Base-by-base conservation (phyloP, 2,888 invertebrate species). In the Zygothrica quintamaculata region DNA sequence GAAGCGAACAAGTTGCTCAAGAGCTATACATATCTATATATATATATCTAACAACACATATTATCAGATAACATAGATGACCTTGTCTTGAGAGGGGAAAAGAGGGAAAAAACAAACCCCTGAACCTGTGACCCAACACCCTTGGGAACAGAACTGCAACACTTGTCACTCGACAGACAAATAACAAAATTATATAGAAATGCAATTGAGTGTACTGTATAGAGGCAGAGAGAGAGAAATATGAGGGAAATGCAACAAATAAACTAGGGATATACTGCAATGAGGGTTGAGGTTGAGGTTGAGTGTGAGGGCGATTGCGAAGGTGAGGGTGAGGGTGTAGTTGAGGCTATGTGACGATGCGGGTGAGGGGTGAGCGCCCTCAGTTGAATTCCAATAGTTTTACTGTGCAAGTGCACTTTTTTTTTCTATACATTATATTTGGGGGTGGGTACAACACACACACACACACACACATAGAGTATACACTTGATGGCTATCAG, bases 171-270 rank as follows among this genome's bases (percentile, higher is more conserved):
- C 59, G 68, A 64, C 88, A 74, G 76, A 51, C 74, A 88, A 88
- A 88, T 82, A 87, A 77, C 39, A 51, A 87, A 88, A 85, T 87
- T 82, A 88, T 69, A 76, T 66, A 67, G 87, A 84, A 86, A 74
- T 80, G 67, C 67, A 70, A 74, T 74, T 53, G 76, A 61, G 18
- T 22, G 18, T 22, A 3, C 2, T 22, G n/a, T n/a, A n/a, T n/a
- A n/a, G n/a, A n/a, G n/a, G n/a, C n/a, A n/a, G n/a, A n/a, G n/a
- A n/a, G n/a, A n/a, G n/a, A n/a, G n/a, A n/a, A 2, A 22, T 59
- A 76, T 69, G 64, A 57, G 60, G 68, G 64, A 65, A 79, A 65
- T 74, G 79, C 77, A 87, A 78, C 69, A 87, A 71, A 69, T 69
- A 58, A 48, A 59, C 50, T 46, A 25, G 37, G 52, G 25, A 37